Evolutionary conservation across 30 jellyfish, hydroid and myxozoan genomes (phyloP), one percentile per base, ranked within the genome.

Genomic region (Rhopilema esculentum): DNA sequence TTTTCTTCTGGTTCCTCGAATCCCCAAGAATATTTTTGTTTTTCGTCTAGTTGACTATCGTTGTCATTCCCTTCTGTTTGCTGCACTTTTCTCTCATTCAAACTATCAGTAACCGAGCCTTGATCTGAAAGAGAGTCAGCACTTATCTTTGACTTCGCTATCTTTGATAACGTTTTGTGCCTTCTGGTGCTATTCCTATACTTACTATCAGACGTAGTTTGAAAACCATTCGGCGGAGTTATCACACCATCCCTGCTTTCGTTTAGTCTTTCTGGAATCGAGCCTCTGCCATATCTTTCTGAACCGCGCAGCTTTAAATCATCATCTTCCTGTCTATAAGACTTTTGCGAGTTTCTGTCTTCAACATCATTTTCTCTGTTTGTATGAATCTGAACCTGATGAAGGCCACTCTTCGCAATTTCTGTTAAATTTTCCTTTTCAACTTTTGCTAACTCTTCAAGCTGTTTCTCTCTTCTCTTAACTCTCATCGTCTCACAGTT

Each of bases 1-100:
- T 40, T 40, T 40, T 12, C 57, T 6, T 40, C 57, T 2, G 57
- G 57, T 1, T 16, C 68, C 31, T 78, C 79, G 65, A 17, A 62
- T 1, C 88, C 88, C 88, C 88, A 78, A 1, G 88, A 78, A 66
- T 66, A 66, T 23, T 23, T 23, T 19, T 77, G 88, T 65, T 62
- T 78, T n/a, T 78, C 88, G 23, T 78, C 88, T 0, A 24, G 79
- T n/a, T 63, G 79, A 29, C 24, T 78, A 53, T 40, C 69, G 27
- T 75, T 65, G 16, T 22, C 23, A 26, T 21, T 18, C 16, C 49
- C 67, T 28, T 78, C 79, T 1, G 69, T 53, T 21, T 30, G 49
- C 15, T 16, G 1, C 15, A 1, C 27, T 27, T 62, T n/a, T 18
- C 62, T 61, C 67, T 18, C 77, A 61, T 61, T 24, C 51, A 21